Base-by-base conservation (phyloP, 2,113 vertebrate genomes). In the Dromaius novaehollandiae region DNA sequence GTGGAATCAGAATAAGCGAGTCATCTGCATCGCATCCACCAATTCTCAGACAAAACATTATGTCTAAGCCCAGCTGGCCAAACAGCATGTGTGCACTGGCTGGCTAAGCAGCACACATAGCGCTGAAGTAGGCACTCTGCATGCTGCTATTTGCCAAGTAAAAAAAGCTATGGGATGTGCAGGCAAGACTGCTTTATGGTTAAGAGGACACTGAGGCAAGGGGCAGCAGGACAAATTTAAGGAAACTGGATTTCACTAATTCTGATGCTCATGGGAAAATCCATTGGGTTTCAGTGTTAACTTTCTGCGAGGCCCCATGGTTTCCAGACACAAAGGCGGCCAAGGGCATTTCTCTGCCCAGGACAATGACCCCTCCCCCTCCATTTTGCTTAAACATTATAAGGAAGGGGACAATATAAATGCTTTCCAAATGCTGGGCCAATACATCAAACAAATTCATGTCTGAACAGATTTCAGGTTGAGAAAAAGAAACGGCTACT, bases 21-120 rank as follows among this genome's bases (percentile, higher is more conserved):
- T 92, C 86, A 90, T 65, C 42, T 65, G 56, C 38, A 51, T 64
- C 65, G 83, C 30, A 90, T 78, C 50, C 68, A 91, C 60, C 80
- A 90, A 34, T 66, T 84, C 64, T 84, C 55, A 71, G 42, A 73
- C 50, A 77, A 93, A 92, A 71, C 46, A 60, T 36, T 28, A 15
- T 13, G 64, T 46, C 64, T 83, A 51, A 90, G 34, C 73, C 70
- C 88, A 96, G 88, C 86, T 84, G 95, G 81, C 89, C 61, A 84
- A 94, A 91, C 51, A 92, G 42, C 42, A 50, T 5, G 46, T 40
- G 48, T 1, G 1, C 51, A 15, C n/a, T 32, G 70, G 32, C n/a
- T 82, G 70, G 53, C n/a, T 61, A 61, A 71, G 34, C 21, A 73
- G 63, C 53, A 80, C 25, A 56, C 20, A 7, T 21, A 66, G 64